Evolutionary conservation across 2,113 vertebrate species (phyloP).

Genomic region (Plestiodon gilberti): DNA sequence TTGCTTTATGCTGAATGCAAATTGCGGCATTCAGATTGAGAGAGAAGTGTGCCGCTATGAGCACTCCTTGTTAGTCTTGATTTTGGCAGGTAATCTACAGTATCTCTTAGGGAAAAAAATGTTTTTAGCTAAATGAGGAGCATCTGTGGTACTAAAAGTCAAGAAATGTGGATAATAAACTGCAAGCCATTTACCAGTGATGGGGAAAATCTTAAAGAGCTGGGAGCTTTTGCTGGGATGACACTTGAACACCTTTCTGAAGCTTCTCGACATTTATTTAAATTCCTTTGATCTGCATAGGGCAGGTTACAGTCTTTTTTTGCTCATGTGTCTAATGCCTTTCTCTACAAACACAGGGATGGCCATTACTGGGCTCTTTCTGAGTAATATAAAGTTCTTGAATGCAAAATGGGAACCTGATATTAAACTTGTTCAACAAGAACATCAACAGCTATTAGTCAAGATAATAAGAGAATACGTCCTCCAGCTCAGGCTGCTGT

Average conservation of each 20-base stretch:
- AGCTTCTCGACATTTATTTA: constrained; percentile 4
- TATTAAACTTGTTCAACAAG: neutral
- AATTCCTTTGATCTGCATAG: neutral
- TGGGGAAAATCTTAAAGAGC: neutral
- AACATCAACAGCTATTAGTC: neutral
- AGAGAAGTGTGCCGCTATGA: constrained; percentile 49
- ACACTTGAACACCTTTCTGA: neutral
- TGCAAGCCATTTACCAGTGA: constrained; percentile 5
- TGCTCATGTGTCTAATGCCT: neutral
- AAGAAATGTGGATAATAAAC: constrained; percentile 28
- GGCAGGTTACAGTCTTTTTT: neutral
- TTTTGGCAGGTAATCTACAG: constrained; percentile 38
- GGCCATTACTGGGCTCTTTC: neutral
- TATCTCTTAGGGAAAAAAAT: constrained; percentile 31
- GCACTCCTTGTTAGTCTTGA: constrained; percentile 47
- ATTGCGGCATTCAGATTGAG: constrained; percentile 26
- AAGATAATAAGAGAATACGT: neutral
- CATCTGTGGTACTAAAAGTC: constrained; percentile 23
- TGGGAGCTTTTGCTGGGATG: neutral
- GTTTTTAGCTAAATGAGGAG: constrained; percentile 40
- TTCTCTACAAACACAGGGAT: neutral
- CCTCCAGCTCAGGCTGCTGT: neutral
- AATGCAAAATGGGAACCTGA: neutral
- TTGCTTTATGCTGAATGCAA: constrained; percentile 52
- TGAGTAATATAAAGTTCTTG: neutral